These are phyloP conservation scores for Saccopteryx leptura DNA, from an alignment of 2,113 vertebrate species.

Conservation along the genomic window DNA sequence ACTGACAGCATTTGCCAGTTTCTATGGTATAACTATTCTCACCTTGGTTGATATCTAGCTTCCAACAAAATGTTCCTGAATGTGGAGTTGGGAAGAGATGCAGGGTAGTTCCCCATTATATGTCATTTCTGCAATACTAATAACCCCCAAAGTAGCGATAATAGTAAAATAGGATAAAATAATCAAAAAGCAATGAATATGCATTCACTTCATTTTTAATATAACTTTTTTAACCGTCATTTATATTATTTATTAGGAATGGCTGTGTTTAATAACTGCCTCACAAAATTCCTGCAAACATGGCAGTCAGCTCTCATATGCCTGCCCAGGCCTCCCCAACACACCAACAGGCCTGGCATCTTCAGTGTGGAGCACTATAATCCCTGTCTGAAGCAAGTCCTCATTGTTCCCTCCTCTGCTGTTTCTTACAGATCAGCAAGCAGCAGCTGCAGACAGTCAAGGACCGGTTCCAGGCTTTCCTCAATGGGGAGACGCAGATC, in stretches of 20 bases:
- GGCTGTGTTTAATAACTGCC: neutral
- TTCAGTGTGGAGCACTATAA: neutral
- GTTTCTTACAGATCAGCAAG: conserved; percentile 95
- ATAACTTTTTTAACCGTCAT: neutral
- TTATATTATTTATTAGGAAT: neutral
- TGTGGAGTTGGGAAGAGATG: neutral
- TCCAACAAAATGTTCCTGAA: neutral
- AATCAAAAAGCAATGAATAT: neutral
- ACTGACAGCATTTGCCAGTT: neutral
- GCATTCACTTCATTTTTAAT: neutral
- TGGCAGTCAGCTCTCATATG: neutral
- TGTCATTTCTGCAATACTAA: neutral
- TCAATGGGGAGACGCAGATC: conserved; percentile 98
- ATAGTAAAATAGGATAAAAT: neutral
- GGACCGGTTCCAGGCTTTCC: conserved; percentile 98
- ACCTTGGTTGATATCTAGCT: neutral
- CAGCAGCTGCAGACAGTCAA: conserved; percentile 98
- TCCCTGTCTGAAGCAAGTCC: neutral
- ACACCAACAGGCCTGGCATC: neutral
- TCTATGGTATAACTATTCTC: neutral
- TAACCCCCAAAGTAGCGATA: neutral
- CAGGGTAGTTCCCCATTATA: neutral
- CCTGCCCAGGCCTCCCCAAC: too few relatives aligned
- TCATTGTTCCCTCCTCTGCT: conserved; percentile 45
- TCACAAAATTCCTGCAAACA: neutral